These are phyloP conservation scores for human (Homo sapiens) DNA, from an alignment of 2,113 vertebrate genomes.

Conservation along the genomic window GRCh38 chr6:29812001-29812500, in stretches of 20 bases:
- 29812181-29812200: neutral
- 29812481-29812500: neutral
- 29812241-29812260: neutral
- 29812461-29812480: no score
- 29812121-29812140: neutral
- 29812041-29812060: neutral
- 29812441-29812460: no score
- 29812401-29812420: no score
- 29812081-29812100: no score
- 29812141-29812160: neutral
- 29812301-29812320: neutral
- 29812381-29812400: neutral
- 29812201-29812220: neutral
- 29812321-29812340: neutral
- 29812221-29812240: neutral
- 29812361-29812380: no score
- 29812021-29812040: neutral
- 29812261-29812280: neutral
- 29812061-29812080: no score
- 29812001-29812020: neutral
- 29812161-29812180: neutral
- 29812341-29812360: neutral
- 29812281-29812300: no score
- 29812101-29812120: neutral
- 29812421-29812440: no score